A percentile compares a stretch with the other conserved stretches of the same genome.
Evolutionary conservation across 2,113 vertebrate genomes (phyloP).

Genomic region (Typhlomys cinereus): DNA sequence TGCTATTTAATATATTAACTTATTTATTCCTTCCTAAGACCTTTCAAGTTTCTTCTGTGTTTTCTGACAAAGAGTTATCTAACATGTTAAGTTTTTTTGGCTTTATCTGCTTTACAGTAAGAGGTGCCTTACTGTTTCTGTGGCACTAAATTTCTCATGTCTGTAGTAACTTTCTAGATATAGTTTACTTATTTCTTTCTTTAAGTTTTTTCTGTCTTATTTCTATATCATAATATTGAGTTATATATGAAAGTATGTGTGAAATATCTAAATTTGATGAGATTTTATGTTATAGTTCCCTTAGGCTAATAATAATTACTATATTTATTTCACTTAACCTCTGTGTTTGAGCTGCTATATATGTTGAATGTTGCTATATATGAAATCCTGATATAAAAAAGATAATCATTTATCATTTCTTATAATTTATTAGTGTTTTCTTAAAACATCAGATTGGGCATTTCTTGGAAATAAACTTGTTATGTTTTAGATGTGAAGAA

Average conservation of each 20-base stretch:
- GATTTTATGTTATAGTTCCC: conserved; percentile 45
- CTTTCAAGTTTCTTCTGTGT: background rate
- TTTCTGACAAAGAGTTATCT: conserved; percentile 1
- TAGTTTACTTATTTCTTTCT: background rate
- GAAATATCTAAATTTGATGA: conserved; percentile 10
- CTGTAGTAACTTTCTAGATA: background rate
- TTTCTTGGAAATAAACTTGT: conserved; percentile 22
- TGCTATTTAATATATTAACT: background rate
- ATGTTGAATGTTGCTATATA: background rate
- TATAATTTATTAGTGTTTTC: background rate
- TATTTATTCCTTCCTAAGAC: background rate
- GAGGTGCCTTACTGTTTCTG: background rate
- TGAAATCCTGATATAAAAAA: background rate
- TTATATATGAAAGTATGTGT: background rate
- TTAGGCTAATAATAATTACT: background rate
- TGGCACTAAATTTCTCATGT: background rate
- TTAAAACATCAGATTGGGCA: conserved; percentile 32
- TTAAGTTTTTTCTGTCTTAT: too few species aligned
- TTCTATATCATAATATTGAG: conserved; percentile 22
- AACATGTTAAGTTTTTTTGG: background rate
- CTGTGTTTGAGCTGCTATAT: too few species aligned
- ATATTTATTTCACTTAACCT: background rate
- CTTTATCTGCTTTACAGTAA: background rate
- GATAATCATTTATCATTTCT: background rate
- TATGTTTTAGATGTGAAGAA: conserved; percentile 28